Percentiles rank a stretch among this genome's conserved stretches.
Conservation (phyloP, 1,140 invertebrate genomes). For the Pseudachorutes palmiensis region DNA sequence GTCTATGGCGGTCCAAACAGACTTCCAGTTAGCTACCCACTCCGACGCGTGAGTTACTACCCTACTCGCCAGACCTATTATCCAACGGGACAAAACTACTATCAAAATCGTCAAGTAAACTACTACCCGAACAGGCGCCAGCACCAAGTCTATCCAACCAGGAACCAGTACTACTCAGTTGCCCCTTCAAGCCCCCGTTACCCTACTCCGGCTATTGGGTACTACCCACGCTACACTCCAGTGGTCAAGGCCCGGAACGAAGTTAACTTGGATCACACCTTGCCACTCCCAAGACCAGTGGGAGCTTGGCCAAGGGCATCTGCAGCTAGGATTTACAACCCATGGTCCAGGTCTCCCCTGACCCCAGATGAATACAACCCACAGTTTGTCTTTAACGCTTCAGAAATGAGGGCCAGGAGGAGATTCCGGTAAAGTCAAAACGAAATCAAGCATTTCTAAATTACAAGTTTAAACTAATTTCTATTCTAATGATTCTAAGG, state of each 20-base stretch:
- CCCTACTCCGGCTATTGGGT: too few relatives aligned
- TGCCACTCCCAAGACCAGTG: slow-evolving; percentile 1
- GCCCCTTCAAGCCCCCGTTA: too few relatives aligned
- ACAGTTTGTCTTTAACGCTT: slow-evolving; percentile 12
- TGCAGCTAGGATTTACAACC: slow-evolving; percentile 10
- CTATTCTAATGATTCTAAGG: background rate
- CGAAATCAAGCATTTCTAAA: background rate
- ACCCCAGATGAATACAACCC: slow-evolving; percentile 8
- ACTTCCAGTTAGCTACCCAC: background rate
- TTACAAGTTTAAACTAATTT: background rate
- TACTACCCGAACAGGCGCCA: too few relatives aligned
- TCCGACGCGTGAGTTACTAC: background rate
- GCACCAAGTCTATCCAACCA: too few relatives aligned
- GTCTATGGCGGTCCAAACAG: background rate
- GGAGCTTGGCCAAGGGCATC: background rate
- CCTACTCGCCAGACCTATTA: background rate
- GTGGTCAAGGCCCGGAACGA: background rate
- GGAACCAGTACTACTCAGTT: too few relatives aligned
- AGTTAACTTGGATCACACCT: background rate
- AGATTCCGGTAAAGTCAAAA: background rate
- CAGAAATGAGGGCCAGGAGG: slow-evolving; percentile 11
- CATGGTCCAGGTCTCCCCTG: slow-evolving; percentile 4
- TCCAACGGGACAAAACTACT: too few relatives aligned
- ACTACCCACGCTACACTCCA: background rate
- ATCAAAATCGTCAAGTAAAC: too few relatives aligned